These are phyloP conservation scores for Glyptemys insculpta DNA, from an alignment of 2,797 vertebrate species.

Conservation along the genomic window DNA sequence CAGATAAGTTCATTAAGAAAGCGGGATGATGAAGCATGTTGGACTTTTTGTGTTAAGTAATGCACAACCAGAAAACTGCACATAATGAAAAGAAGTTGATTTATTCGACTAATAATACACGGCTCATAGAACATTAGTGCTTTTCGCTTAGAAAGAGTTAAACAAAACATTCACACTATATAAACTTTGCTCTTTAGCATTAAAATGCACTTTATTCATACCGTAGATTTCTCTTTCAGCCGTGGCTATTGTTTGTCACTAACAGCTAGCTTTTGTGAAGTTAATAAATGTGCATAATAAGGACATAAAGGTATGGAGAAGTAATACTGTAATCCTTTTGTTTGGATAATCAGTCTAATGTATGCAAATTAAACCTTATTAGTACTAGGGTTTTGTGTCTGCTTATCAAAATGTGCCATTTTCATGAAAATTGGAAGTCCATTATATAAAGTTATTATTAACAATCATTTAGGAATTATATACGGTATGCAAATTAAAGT, in stretches of 20 bases:
- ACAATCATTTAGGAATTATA: conserved; percentile 98
- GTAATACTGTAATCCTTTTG: conserved; percentile 97
- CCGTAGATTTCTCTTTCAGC: conserved; percentile 83
- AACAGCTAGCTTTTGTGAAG: conserved; percentile 91
- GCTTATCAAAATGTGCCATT: conserved; percentile 99
- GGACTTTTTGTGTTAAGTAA: conserved; percentile 50
- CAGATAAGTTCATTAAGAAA: conserved; percentile 55
- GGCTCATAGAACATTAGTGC: conserved; percentile 43
- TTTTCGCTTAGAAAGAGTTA: conserved; percentile 81
- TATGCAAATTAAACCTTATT: conserved; percentile 99
- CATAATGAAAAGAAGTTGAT: conserved; percentile 39
- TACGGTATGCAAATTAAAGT: conserved; percentile 99
- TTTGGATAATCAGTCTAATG: conserved; percentile 99
- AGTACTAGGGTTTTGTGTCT: conserved; percentile 94
- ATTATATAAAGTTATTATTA: conserved; percentile 99
- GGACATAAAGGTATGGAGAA: conserved; percentile 95
- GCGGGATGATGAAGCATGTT: conserved; percentile 28
- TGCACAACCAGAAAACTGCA: conserved; percentile 1
- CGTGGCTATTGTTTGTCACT: conserved; percentile 89
- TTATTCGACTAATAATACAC: conserved; percentile 43
- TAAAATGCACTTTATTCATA: conserved; percentile 85
- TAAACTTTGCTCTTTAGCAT: conserved; percentile 84
- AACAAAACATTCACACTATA: conserved; percentile 80
- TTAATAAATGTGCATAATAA: conserved; percentile 96
- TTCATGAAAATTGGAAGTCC: conserved; percentile 99